Evolutionary conservation across 2,113 vertebrate species (phyloP), one percentile per base, ranked within the genome.

Genomic region (Sinosuthora webbiana): DNA sequence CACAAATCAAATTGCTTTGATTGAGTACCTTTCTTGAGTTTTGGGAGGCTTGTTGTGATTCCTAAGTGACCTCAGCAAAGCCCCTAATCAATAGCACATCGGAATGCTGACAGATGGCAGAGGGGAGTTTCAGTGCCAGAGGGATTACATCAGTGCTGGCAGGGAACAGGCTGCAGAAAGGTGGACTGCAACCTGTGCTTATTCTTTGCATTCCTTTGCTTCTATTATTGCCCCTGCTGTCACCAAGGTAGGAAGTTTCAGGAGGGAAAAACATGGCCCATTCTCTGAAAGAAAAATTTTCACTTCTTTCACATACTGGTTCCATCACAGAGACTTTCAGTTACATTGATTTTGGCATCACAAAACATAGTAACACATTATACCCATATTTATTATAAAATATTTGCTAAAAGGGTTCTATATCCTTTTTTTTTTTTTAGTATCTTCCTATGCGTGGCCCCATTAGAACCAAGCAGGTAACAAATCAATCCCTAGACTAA

Each of bases 1-100:
- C 56, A 88, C 94, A 96, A 97, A 95, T 95, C 96, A 96, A 90
- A 63, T 14, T 5, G 35, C 63, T 77, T 42, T 73, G 85, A 88
- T 91, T 88, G 85, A 91, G 68, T 23, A 37, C 59, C 63, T 77
- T 71, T 31, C 27, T 57, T 4, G 12, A 27, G 73, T 71, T 93
- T 52, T 7, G 56, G 82, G 83, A 93, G 93, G 92, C 65, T 82
- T 87, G 83, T 11, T 90, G 85, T 83, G 85, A 68, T 90, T 92
- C 78, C 78, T 74, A 4, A 68, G 92, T 81, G 94, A 84, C 92
- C 94, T 63, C 24, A 63, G 76, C 35, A 78, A 45, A 81, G 31
- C 14, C 16, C 49, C 63, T 41, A 35, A 89, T 89, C 86, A 60
- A 82, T 73, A 60, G 85, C 90, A 64, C 60, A 45, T 57, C 7